Evolutionary conservation across 2,888 invertebrate species (phyloP).

Genomic region (Eueremaeus valkanovi): DNA sequence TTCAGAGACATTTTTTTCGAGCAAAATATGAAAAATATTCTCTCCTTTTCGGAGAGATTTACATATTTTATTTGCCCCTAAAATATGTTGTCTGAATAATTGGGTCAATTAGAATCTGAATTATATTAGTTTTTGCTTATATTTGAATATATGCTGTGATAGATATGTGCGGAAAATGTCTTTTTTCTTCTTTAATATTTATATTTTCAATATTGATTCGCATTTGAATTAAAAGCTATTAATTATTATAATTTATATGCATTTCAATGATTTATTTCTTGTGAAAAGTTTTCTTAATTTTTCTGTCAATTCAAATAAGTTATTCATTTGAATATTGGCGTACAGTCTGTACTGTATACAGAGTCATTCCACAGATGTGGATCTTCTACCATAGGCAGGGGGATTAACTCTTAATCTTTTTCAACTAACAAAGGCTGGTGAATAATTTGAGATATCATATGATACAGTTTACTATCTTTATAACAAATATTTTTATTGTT

Average conservation of each 20-base stretch:
- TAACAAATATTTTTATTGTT: too few species aligned
- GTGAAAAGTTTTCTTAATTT: background rate
- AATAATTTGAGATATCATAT: too few species aligned
- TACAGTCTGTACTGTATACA: background rate
- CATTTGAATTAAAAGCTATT: background rate
- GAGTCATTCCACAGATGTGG: too few species aligned
- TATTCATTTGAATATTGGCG: background rate
- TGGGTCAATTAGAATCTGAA: conserved; percentile 22
- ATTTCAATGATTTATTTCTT: conserved; percentile 6
- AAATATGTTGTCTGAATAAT: background rate
- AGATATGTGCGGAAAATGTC: background rate
- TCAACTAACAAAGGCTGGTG: too few species aligned
- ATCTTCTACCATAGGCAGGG: too few species aligned
- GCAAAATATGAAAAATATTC: background rate
- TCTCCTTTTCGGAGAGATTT: background rate
- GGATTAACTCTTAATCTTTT: too few species aligned
- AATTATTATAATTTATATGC: background rate
- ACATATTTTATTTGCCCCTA: conserved; percentile 18
- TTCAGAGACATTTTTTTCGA: background rate
- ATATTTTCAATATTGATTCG: background rate
- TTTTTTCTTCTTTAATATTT: background rate
- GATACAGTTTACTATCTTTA: too few species aligned
- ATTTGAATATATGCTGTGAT: background rate
- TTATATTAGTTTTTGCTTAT: background rate
- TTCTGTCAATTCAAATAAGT: background rate